Evolutionary conservation across 2,888 invertebrate genomes (phyloP).

Genomic region (Tortrix viridana): DNA sequence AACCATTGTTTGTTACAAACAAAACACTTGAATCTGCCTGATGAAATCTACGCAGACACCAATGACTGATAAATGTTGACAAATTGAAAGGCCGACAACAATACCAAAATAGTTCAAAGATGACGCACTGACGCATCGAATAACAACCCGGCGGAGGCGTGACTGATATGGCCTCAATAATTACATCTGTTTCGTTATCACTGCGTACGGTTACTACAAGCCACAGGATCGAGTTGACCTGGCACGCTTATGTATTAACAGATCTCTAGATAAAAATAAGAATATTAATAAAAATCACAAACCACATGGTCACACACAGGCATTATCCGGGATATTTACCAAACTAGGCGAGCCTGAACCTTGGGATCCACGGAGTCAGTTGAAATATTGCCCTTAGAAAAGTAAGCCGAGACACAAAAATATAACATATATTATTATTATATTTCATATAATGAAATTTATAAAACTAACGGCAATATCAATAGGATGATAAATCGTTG

Average conservation of each 20-base stretch:
- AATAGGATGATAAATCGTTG: no score
- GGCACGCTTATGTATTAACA: background rate
- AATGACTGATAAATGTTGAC: slow-evolving; percentile 24
- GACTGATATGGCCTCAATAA: slow-evolving; percentile 13
- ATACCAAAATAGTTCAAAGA: slow-evolving; percentile 17
- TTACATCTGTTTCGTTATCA: slow-evolving; percentile 16
- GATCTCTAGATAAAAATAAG: no score
- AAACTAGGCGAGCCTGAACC: no score
- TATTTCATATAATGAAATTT: no score
- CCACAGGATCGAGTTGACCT: background rate
- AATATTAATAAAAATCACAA: no score
- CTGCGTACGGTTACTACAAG: background rate
- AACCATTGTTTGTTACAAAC: background rate
- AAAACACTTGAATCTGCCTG: background rate
- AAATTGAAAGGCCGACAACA: slow-evolving; percentile 12
- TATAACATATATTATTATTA: no score
- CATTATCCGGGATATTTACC: no score
- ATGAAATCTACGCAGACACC: slow-evolving; percentile 13
- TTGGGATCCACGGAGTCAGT: no score
- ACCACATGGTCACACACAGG: no score
- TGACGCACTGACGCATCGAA: slow-evolving; percentile 19
- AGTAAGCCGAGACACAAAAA: no score
- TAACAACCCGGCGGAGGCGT: slow-evolving; percentile 23
- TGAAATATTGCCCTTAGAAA: no score
- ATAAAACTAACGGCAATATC: no score